phyloP scores from a whole-genome alignment of 2,888 invertebrate species.

The Scaptomyza cyrtandrae region DNA sequence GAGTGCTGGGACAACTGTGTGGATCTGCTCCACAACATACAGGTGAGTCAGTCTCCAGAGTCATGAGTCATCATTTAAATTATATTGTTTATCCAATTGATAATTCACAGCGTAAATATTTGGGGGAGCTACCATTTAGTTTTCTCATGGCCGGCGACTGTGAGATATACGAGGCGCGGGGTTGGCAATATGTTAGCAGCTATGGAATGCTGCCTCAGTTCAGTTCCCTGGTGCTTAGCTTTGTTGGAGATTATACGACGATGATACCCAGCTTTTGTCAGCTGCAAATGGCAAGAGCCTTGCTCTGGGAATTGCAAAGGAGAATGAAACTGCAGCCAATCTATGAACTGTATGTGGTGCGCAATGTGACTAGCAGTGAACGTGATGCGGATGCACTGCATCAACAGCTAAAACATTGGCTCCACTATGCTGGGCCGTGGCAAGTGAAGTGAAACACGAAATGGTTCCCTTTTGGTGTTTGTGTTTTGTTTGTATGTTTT shows the following conservation, averaged over 20 bases:
- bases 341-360: constrained; percentile 55
- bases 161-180: constrained; percentile 85
- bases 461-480: constrained; percentile 46
- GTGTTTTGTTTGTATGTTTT: constrained; percentile 44
- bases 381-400: constrained; percentile 61
- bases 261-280: constrained; percentile 62
- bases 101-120: constrained; percentile 11
- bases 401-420: constrained; percentile 62
- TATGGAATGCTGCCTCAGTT: constrained; percentile 64
- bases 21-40: constrained; percentile 82
- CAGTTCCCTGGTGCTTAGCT: constrained; percentile 57
- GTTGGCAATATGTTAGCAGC: constrained; percentile 84
- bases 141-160: constrained; percentile 86
- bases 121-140: constrained; percentile 84
- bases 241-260: constrained; percentile 75
- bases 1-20: constrained; percentile 85
- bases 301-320: constrained; percentile 75
- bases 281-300: constrained; percentile 62
- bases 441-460: constrained; percentile 30
- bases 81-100: neutral
- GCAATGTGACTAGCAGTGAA: constrained; percentile 35
- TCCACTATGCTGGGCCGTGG: constrained; percentile 60
- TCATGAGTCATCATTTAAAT: neutral
- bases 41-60: constrained; percentile 81
- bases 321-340: constrained; percentile 63